Base-by-base conservation (phyloP, 2,888 invertebrate species). In the Leptinotarsa juncta region DNA sequence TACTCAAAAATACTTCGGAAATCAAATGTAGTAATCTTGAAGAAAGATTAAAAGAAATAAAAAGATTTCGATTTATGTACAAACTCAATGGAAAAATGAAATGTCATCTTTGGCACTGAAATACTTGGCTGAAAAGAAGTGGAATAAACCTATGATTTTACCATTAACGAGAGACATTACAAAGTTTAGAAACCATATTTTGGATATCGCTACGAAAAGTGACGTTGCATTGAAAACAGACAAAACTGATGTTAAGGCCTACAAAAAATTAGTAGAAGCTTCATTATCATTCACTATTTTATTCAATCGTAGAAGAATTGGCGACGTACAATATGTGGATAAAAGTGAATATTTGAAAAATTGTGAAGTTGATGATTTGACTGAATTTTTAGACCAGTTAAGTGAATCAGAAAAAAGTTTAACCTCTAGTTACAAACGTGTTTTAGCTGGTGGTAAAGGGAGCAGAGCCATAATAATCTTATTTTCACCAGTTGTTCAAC, bases 281-380 rank as follows among this genome's bases (percentile, higher is more conserved):
- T 26, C 62, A 53, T 65, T 83, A 32, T 76, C 69, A 68, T 50
- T 81, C 26, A 80, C 82, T 23, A 79, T 83, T 62, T 62, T 78
- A 48, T 74, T 81, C 7, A 82, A 82, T 71, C 26, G 83, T 50
- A 82, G 80, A 72, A 77, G 80, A 70, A 72, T 82, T 32, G 82
- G 82, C 14, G 82, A 82, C 71, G 77, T 82, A 12, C 82, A 83
- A 70, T 82, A 81, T 65, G 65, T 71, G 26, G 78, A 80, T 72
- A 4, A 74, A 12, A 76, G 80, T 51, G 72, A 77, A 1, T 81
- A 79, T 68, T 68, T 42, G 50, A 14, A 55, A 67, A 62, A 73
- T n/a, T 50, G 23, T 14, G 68, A 18, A 12, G 55, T 32, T 18
- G 73, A 20, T 15, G 71, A 67, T 50, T 72, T 77, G 74, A 71